phyloP scores from a whole-genome alignment of 2,888 invertebrate genomes.

The Yponomeuta evonymella region DNA sequence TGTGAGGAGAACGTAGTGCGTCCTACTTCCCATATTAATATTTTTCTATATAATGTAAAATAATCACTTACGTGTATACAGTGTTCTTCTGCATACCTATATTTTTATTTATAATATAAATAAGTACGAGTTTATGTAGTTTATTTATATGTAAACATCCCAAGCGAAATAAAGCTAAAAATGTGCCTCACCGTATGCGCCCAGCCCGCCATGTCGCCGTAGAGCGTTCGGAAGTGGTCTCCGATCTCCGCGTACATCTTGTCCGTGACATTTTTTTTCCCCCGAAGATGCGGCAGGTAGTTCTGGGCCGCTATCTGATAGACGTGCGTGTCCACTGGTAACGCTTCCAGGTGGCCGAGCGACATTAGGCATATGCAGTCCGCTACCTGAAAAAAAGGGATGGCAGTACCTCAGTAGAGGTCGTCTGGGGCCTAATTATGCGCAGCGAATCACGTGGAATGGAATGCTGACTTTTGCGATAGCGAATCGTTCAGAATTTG shows the following conservation, averaged over 20 bases:
- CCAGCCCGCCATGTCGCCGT: constrained; percentile 95
- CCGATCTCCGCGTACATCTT: constrained; percentile 92
- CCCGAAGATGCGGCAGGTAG: constrained; percentile 86
- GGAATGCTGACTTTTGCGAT: too few relatives aligned
- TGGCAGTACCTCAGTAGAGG: neutral
- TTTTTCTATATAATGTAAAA: too few relatives aligned
- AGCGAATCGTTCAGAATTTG: too few relatives aligned
- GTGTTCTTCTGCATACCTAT: too few relatives aligned
- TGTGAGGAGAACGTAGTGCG: too few relatives aligned
- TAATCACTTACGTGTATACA: too few relatives aligned
- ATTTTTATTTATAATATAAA: too few relatives aligned
- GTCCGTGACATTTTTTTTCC: constrained; percentile 86
- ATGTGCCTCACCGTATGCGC: constrained; percentile 85
- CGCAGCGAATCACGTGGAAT: too few relatives aligned
- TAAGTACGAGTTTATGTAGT: too few relatives aligned
- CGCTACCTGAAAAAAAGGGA: constrained; percentile 81
- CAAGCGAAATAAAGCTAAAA: neutral
- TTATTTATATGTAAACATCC: neutral
- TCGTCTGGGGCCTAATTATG: neutral
- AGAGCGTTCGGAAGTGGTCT: constrained; percentile 84
- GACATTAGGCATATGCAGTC: constrained; percentile 99
- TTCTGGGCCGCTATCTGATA: constrained; percentile 90
- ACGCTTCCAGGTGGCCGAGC: constrained; percentile 87
- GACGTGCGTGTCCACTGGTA: constrained; percentile 98
- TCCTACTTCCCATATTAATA: too few relatives aligned